Percentiles rank a stretch among this genome's conserved stretches.
These are phyloP conservation scores for Diceros bicornis DNA, from an alignment of 2,797 vertebrate genomes.

Conservation along the genomic window DNA sequence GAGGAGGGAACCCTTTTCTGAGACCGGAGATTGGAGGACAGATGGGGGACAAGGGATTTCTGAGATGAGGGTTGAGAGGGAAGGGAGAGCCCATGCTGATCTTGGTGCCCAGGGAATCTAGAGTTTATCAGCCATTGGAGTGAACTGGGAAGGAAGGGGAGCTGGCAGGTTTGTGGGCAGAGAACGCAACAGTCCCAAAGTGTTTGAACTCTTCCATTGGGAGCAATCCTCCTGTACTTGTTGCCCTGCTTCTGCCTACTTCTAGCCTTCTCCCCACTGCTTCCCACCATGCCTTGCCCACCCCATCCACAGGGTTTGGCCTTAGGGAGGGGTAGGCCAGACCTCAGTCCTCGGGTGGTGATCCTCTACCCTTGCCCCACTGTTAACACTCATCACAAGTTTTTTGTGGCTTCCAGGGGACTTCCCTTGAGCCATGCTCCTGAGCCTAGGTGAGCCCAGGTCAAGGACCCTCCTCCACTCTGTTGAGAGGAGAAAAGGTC, in stretches of 20 bases:
- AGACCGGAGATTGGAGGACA: background rate
- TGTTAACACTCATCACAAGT: background rate
- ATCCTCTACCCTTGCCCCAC: background rate
- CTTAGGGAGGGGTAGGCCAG: background rate
- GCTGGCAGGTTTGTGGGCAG: background rate
- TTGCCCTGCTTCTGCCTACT: background rate
- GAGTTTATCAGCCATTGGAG: background rate
- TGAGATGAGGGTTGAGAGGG: background rate
- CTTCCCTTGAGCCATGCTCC: background rate
- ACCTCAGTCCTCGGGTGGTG: background rate
- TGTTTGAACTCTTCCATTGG: background rate
- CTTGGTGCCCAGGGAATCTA: background rate
- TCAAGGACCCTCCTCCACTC: background rate
- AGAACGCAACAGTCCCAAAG: background rate
- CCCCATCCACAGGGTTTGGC: background rate
- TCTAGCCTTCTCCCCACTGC: background rate
- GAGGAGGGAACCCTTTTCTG: constrained; percentile 1
- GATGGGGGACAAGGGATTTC: background rate
- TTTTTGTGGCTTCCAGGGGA: constrained; percentile 27
- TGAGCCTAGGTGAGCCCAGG: background rate
- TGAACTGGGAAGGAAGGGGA: background rate
- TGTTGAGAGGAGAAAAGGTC: background rate
- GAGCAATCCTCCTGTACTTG: background rate
- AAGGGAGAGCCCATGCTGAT: background rate
- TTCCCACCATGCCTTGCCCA: background rate